phyloP scores from a whole-genome alignment of 2,797 vertebrate genomes.

The Ficedula albicollis region DNA sequence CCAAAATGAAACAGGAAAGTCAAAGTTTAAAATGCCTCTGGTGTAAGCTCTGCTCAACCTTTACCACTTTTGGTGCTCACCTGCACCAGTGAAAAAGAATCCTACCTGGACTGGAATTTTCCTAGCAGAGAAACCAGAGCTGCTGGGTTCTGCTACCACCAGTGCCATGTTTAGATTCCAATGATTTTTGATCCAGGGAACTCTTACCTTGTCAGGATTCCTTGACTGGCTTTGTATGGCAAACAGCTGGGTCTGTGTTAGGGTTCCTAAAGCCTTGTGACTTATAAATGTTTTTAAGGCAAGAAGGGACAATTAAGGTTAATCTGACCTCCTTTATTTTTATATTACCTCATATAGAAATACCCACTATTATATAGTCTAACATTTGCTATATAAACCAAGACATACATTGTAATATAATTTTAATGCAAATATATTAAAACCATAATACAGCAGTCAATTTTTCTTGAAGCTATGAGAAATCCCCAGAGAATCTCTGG shows the following conservation, averaged over 20 bases:
- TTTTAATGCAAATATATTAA: background rate
- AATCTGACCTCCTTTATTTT: background rate
- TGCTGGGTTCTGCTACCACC: background rate
- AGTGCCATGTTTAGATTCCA: background rate
- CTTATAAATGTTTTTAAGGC: background rate
- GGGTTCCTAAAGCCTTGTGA: background rate
- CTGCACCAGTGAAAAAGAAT: background rate
- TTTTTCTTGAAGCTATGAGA: background rate
- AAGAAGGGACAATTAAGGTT: background rate
- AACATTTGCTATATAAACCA: background rate
- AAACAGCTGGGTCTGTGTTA: background rate
- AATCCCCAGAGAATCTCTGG: background rate
- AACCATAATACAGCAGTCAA: background rate
- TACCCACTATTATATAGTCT: background rate
- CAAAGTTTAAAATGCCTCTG: background rate
- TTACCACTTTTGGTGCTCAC: background rate
- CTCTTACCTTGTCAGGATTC: background rate
- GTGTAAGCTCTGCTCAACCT: background rate
- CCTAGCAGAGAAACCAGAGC: background rate
- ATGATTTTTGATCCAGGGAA: accelerated
- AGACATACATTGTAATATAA: background rate
- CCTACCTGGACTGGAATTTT: background rate
- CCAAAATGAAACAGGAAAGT: background rate
- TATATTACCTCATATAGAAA: background rate
- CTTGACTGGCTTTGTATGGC: background rate